Conservation (phyloP, 2,797 vertebrate species). For the Odontamblyopus lacepedii region DNA sequence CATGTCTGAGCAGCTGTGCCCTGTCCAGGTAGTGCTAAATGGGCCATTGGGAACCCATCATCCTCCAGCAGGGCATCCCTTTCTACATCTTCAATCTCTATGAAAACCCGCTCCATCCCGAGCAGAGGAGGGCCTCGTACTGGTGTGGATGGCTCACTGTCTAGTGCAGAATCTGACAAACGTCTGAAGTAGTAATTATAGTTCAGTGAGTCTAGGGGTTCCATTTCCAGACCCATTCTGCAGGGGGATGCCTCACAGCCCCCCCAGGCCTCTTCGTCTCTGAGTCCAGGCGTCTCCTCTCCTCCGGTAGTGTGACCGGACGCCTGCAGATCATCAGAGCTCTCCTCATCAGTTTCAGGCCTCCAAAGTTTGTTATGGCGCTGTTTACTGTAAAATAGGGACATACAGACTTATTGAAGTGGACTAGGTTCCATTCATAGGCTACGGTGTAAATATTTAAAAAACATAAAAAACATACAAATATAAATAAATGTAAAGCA, state of each 20-base stretch:
- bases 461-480: too few species aligned
- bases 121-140: slow-evolving; percentile 76
- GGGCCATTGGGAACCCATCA: slow-evolving; percentile 59
- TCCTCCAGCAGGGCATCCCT: slow-evolving; percentile 80
- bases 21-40: slow-evolving; percentile 44
- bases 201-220: slow-evolving; percentile 81
- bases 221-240: slow-evolving; percentile 77
- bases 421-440: not conserved
- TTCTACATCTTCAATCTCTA: slow-evolving; percentile 88
- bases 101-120: slow-evolving; percentile 72
- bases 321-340: slow-evolving; percentile 70
- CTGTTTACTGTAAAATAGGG: slow-evolving; percentile 85
- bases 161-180: slow-evolving; percentile 87
- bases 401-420: not conserved
- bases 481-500: too few species aligned
- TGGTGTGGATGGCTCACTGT: slow-evolving; percentile 82
- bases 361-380: slow-evolving; percentile 97
- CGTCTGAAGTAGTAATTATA: slow-evolving; percentile 88
- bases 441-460: not conserved
- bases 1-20: slow-evolving; percentile 76
- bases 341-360: slow-evolving; percentile 85
- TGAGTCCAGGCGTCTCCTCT: slow-evolving; percentile 58
- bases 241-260: slow-evolving; percentile 69
- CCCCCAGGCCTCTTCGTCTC: slow-evolving; percentile 71
- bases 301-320: slow-evolving; percentile 67